These are phyloP conservation scores for Sceliomorpha sp. DNA, from an alignment of 2,888 invertebrate genomes.

Conservation along the genomic window DNA sequence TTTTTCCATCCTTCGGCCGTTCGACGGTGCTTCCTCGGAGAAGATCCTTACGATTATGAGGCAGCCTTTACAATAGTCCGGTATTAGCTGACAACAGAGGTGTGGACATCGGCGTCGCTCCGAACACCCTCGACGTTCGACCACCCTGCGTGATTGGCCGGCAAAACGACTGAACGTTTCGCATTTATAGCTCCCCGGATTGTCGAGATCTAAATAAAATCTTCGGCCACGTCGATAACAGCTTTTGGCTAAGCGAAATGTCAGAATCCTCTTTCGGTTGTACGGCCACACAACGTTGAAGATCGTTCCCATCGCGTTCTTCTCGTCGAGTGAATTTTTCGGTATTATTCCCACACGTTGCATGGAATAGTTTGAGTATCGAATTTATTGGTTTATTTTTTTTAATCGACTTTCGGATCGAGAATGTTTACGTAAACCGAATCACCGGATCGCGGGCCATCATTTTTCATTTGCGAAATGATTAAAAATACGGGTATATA, in stretches of 20 bases:
- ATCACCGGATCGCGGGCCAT: too few species aligned
- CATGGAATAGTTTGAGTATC: too few species aligned
- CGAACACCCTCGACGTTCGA: conserved; percentile 62
- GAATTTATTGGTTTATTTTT: too few species aligned
- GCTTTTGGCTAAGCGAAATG: conserved; percentile 37
- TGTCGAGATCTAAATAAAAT: conserved; percentile 78
- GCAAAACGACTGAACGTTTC: conserved; percentile 64
- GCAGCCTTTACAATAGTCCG: conserved; percentile 70
- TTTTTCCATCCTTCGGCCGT: conserved; percentile 18
- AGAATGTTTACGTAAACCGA: too few species aligned
- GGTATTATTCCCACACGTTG: conserved; percentile 23
- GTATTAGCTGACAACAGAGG: conserved; percentile 79
- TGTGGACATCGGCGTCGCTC: conserved; percentile 74
- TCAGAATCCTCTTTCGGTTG: conserved; percentile 4
- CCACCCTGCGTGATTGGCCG: conserved; percentile 67
- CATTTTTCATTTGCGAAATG: background rate
- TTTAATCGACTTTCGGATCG: too few species aligned
- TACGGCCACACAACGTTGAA: conserved; percentile 14
- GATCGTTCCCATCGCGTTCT: conserved; percentile 25
- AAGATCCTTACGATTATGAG: conserved; percentile 69
- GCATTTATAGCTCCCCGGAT: conserved; percentile 74
- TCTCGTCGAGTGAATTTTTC: conserved; percentile 26
- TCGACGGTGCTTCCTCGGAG: conserved; percentile 29
- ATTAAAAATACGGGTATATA: background rate
- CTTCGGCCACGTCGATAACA: conserved; percentile 67